These are phyloP conservation scores for Ciconia boyciana DNA, from an alignment of 2,113 vertebrate species.

Conservation along the genomic window DNA sequence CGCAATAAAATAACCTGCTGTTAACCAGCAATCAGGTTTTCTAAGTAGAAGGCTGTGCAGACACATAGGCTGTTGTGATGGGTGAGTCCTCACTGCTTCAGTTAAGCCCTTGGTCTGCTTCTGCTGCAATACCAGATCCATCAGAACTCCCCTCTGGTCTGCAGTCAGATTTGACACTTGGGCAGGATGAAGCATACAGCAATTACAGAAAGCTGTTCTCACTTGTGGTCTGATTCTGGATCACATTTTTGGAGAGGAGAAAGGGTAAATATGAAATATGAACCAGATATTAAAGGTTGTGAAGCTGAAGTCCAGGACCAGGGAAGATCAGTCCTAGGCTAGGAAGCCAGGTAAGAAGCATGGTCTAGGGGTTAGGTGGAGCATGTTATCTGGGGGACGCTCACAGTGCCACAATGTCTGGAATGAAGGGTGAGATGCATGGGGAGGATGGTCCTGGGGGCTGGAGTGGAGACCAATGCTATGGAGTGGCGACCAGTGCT, in stretches of 20 bases:
- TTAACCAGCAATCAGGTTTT: neutral
- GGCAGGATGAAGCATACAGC: neutral
- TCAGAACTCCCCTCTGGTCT: neutral
- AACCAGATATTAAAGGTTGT: neutral
- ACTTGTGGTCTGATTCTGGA: neutral
- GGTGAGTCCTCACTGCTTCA: neutral
- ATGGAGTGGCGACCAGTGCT: neutral
- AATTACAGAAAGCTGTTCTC: neutral
- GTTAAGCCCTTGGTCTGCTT: neutral
- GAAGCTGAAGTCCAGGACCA: neutral
- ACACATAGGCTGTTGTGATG: neutral
- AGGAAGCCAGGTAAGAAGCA: neutral
- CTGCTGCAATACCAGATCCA: neutral
- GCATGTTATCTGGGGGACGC: neutral
- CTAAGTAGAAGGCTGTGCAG: neutral
- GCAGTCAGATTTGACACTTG: neutral
- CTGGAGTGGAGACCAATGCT: neutral
- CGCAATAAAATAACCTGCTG: neutral
- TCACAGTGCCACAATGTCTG: neutral
- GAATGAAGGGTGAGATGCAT: neutral
- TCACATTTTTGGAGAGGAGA: neutral
- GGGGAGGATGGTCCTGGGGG: neutral
- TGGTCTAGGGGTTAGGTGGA: neutral
- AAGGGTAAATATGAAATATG: neutral
- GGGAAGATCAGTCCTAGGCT: neutral